Evolutionary conservation across 2,888 invertebrate genomes (phyloP).

Genomic region (Tridacna gigas): DNA sequence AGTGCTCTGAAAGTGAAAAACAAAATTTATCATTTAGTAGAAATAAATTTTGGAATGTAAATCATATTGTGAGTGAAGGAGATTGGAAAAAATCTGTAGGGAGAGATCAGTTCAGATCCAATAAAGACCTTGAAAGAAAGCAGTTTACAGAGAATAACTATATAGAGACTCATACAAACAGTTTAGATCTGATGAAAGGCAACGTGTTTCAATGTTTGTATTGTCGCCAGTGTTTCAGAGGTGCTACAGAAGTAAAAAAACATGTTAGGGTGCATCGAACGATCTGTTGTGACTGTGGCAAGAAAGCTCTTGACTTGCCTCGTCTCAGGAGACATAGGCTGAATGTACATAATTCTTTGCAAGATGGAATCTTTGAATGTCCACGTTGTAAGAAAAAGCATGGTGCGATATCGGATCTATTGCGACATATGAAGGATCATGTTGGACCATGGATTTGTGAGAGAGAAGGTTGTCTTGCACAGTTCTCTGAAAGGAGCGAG

Average conservation of each 20-base stretch:
- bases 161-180: not conserved
- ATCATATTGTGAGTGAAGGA: slow-evolving; percentile 6
- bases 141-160: too few species aligned
- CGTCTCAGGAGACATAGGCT: slow-evolving; percentile 11
- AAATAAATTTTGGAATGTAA: slow-evolving; percentile 29
- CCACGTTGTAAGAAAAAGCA: slow-evolving; percentile 1
- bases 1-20: slow-evolving; percentile 1
- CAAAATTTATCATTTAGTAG: slow-evolving; percentile 13
- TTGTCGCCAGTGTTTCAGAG: slow-evolving; percentile 34
- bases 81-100: not conserved
- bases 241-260: not conserved
- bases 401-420: not conserved
- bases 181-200: not conserved
- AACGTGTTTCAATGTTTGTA: slow-evolving; percentile 26
- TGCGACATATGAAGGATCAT: slow-evolving; percentile 29
- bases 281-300: slow-evolving; percentile 21
- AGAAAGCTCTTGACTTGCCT: not conserved
- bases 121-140: too few species aligned
- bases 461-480: slow-evolving; percentile 3
- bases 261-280: slow-evolving; percentile 29
- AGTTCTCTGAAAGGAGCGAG: slow-evolving; percentile 18
- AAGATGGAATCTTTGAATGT: not conserved
- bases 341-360: not conserved
- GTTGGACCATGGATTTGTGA: slow-evolving; percentile 37
- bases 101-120: too few species aligned